Percentiles rank a stretch among this genome's conserved stretches.
phyloP scores from a whole-genome alignment of 2,113 vertebrate species.

The Prochilodus magdalenae region DNA sequence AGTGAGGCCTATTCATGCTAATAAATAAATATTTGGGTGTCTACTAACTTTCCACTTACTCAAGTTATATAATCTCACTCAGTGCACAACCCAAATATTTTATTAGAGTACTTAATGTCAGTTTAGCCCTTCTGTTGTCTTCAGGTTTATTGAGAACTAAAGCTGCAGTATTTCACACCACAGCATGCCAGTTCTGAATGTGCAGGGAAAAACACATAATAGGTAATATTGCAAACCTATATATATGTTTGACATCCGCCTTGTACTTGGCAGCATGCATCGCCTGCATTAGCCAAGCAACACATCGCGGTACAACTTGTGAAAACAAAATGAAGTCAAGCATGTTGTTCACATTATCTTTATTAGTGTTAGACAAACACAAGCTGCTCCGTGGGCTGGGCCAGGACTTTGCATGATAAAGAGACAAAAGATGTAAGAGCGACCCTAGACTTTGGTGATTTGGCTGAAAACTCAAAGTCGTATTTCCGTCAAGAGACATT shows the following conservation, averaged over 20 bases:
- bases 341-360: conserved; percentile 45
- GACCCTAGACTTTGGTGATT: background rate
- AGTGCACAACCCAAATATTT: conserved; percentile 47
- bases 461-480: background rate
- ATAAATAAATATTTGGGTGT: conserved; percentile 68
- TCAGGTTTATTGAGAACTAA: conserved; percentile 30
- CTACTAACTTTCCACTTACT: conserved; percentile 59
- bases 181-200: background rate
- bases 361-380: conserved; percentile 50
- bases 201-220: background rate
- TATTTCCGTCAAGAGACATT: conserved; percentile 2
- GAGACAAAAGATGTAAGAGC: conserved; percentile 20
- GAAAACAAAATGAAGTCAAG: conserved; percentile 38
- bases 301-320: conserved; percentile 35
- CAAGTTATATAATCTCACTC: conserved; percentile 53
- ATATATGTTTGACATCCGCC: conserved; percentile 21
- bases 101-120: conserved; percentile 42
- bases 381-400: conserved; percentile 6
- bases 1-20: conserved; percentile 56
- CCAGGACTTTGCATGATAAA: conserved; percentile 12
- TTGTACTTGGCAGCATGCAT: conserved; percentile 17
- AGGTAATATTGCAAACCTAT: background rate
- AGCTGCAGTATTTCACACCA: conserved; percentile 1
- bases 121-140: conserved; percentile 25
- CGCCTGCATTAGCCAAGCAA: conserved; percentile 27